Conservation (phyloP, 2,797 vertebrate genomes). For the Huso huso region DNA sequence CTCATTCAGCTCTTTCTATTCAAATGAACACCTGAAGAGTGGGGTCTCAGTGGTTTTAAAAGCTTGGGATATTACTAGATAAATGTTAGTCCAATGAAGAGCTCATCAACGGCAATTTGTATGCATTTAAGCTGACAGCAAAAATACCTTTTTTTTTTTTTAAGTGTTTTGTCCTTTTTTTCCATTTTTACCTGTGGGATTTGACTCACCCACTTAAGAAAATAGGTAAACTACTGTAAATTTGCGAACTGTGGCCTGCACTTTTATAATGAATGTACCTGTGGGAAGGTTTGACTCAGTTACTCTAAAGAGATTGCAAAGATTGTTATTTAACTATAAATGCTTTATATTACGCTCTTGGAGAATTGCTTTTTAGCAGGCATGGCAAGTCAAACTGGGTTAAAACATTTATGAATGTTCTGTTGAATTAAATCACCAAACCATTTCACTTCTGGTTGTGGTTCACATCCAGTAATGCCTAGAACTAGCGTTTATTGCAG, state of each 20-base stretch:
- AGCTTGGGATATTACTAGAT: slow-evolving; percentile 73
- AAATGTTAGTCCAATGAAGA: slow-evolving; percentile 77
- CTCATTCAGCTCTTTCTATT: slow-evolving; percentile 80
- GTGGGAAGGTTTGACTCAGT: slow-evolving; percentile 4
- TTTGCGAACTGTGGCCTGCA: slow-evolving; percentile 5
- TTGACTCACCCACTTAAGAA: slow-evolving; percentile 16
- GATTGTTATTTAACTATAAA: slow-evolving; percentile 7
- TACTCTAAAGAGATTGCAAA: slow-evolving; percentile 4
- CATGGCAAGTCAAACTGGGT: not conserved
- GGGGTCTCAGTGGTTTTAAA: slow-evolving; percentile 71
- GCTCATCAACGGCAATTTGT: slow-evolving; percentile 74
- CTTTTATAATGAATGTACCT: slow-evolving; percentile 9
- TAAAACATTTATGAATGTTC: no score
- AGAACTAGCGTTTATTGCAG: no score
- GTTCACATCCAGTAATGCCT: no score
- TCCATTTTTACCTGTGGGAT: slow-evolving; percentile 36
- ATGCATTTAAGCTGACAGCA: slow-evolving; percentile 73
- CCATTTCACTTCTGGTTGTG: no score
- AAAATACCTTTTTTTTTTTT: slow-evolving; percentile 46
- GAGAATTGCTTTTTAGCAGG: slow-evolving; percentile 1
- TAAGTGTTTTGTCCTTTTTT: slow-evolving; percentile 52
- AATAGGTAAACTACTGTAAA: slow-evolving; percentile 14
- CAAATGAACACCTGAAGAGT: slow-evolving; percentile 84
- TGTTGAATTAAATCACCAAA: no score
- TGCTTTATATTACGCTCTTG: not conserved